Base-by-base conservation (phyloP, 2,797 vertebrate genomes). In the Sebastes cheni region DNA sequence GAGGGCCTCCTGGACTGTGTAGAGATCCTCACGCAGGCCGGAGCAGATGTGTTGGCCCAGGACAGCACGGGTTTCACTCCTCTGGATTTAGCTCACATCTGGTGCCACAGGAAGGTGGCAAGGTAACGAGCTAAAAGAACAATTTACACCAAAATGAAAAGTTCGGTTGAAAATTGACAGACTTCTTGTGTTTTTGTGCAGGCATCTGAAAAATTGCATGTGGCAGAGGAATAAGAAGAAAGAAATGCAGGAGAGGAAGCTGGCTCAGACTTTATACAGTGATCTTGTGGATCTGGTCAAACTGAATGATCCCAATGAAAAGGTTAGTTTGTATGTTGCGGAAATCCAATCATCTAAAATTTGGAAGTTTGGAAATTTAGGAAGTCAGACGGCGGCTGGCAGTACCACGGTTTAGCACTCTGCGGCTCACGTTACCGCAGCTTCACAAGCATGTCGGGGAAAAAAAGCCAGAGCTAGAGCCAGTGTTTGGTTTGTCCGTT, bases 1-100 rank as follows among this genome's bases (percentile, higher is more conserved):
- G 84, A 90, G 66, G 95, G 94, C 22, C 80, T 95, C 59, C 69
- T 85, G 67, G 86, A 93, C n/a, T 95, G 93, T 59, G 39, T 70
- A 1, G 46, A 92, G 86, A 76, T 74, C 5, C 91, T 96, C 0
- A 79, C 95, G 59, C 67, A 84, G 59, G 91, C 90, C 0, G 92
- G 95, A 16, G 95, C 94, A 3, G 80, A 95, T 30, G 82, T 92
- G 9, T 36, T 66, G 4, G 81, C 85, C n/a, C 67, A 2, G 55
- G 94, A 96, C 84, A 54, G 2, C 50, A 20, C 42, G 30, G 95
- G 94, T 52, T 87, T 87, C 74, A 93, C 91, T 1, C 82, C 95
- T 34, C 75, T 96, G 67, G 91, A 95, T 72, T 23, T 88, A 54
- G 90, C 95, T 8, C 85, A 76, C 2, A 69, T 94, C 79, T 93